A percentile compares a stretch with the other conserved stretches of the same genome.
These are phyloP conservation scores for Nestor notabilis DNA, from an alignment of 2,113 vertebrate species.

Conservation along the genomic window DNA sequence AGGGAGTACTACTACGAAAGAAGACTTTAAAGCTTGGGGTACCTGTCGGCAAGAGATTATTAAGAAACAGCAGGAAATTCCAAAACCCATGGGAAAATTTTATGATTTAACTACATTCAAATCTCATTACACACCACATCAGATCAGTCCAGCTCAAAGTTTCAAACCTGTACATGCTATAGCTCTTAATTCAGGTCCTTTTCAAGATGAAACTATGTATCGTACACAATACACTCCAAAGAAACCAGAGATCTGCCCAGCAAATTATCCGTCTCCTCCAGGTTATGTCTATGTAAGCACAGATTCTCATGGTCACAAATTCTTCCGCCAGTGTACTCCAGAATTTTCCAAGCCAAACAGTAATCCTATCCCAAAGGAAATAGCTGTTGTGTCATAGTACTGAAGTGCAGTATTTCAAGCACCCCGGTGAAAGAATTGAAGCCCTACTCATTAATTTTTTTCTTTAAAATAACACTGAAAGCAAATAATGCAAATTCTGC, in stretches of 20 bases:
- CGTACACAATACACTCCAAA: conserved; percentile 76
- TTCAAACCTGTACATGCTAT: conserved; percentile 70
- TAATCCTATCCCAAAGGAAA: conserved; percentile 43
- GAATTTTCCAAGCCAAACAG: not conserved
- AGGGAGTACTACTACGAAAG: conserved; percentile 79
- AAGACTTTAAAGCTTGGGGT: conserved; percentile 81
- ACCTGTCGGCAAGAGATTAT: conserved; percentile 51
- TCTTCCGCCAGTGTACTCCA: conserved; percentile 73
- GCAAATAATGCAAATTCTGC: not conserved
- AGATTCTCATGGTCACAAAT: conserved; percentile 80
- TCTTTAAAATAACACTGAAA: not conserved
- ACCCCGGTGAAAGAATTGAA: not conserved
- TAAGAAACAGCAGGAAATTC: conserved; percentile 72
- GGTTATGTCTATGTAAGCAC: conserved; percentile 79
- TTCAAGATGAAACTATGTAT: conserved; percentile 79
- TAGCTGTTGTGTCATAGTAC: conserved; percentile 63
- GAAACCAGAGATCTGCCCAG: conserved; percentile 77
- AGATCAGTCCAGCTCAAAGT: conserved; percentile 65
- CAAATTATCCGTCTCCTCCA: conserved; percentile 62
- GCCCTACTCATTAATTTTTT: not conserved
- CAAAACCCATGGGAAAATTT: conserved; percentile 76
- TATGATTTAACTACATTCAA: conserved; percentile 82
- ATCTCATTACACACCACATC: conserved; percentile 79
- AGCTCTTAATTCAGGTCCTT: conserved; percentile 33
- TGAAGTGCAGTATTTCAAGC: not conserved